Evolutionary conservation across 1,140 invertebrate species (phyloP), one percentile per base, ranked within the genome.

Genomic region (Cherax quadricarinatus): DNA sequence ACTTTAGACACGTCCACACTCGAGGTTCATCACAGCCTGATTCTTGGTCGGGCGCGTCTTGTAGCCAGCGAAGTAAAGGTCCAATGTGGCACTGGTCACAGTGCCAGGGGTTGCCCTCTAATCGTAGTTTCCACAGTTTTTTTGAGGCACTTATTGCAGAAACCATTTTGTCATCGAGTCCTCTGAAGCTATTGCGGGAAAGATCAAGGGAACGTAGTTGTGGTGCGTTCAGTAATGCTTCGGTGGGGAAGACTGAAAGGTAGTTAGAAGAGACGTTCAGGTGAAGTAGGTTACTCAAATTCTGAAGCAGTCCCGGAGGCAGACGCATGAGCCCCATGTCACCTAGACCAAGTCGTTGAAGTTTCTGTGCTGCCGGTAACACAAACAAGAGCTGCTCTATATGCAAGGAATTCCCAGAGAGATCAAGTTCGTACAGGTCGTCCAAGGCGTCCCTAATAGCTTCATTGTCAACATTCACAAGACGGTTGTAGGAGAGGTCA

Each of bases 401-500:
- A 91, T 95, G 95, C 90, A 95, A 95, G 91, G 94, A 94, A 94
- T 97, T 97, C 4, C 97, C 97, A 91, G 97, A 97, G n/a, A 97
- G 95, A 91, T 96, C 96, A 1, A 98, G 95, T 57, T 95, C 96
- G 78, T 95, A 94, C 87, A 97, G 95, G 57, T 96, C 96, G 86
- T 96, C 96, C 9, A 96, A 95, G 7, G 97, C 94, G 0, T 96
- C 96, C 16, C 95, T 94, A 89, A 97, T 96, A 0, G 96, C 96
- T 89, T 96, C 95, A 24, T 96, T 94, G 94, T 97, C 96, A 70
- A 97, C 95, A 24, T 96, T 95, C 92, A 96, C 96, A 84, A 97
- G 95, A 95, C 97, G 97, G 94, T 98, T 98, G 94, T 97, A 96
- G 82, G 97, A 96, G 62, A 98, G 95, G 94, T 98, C 97, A 89